Conservation (phyloP, 1,140 invertebrate species). For the Alviniconcha marisindica region DNA sequence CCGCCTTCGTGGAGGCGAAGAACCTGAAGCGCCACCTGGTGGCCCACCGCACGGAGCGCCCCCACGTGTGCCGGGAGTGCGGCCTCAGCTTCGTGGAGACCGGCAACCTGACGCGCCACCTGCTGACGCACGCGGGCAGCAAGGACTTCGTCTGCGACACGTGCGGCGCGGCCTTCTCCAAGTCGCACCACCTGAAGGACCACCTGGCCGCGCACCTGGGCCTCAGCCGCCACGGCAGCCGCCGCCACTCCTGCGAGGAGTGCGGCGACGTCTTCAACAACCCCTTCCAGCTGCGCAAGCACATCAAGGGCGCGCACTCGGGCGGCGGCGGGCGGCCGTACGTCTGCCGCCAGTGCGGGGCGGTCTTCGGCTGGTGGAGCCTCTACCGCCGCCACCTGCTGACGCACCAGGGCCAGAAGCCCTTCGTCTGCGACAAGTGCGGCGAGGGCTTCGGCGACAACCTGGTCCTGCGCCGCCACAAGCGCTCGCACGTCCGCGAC, state of each 20-base stretch:
- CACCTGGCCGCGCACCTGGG: not conserved
- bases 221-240: not conserved
- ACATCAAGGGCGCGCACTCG: not conserved
- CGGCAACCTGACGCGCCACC: constrained; percentile 7
- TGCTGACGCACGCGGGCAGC: not conserved
- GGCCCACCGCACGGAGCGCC: constrained; percentile 5
- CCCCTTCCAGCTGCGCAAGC: constrained; percentile 5
- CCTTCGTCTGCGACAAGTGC: constrained; percentile 36
- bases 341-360: constrained; percentile 13
- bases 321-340: constrained; percentile 5
- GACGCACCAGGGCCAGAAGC: constrained; percentile 37
- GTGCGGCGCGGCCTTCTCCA: constrained; percentile 17
- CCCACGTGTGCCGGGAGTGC: constrained; percentile 17
- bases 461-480: constrained; percentile 13
- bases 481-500: constrained; percentile 15
- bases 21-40: constrained; percentile 17
- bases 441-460: constrained; percentile 38
- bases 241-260: not conserved
- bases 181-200: not conserved
- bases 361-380: constrained; percentile 21
- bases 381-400: not conserved
- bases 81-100: constrained; percentile 14
- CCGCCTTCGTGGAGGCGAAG: constrained; percentile 12
- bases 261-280: not conserved
- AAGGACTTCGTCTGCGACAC: constrained; percentile 11